A percentile compares a stretch with the other conserved stretches of the same genome.
Conservation (phyloP, 2,797 vertebrate species). For the Mormyrops attenuatus region DNA sequence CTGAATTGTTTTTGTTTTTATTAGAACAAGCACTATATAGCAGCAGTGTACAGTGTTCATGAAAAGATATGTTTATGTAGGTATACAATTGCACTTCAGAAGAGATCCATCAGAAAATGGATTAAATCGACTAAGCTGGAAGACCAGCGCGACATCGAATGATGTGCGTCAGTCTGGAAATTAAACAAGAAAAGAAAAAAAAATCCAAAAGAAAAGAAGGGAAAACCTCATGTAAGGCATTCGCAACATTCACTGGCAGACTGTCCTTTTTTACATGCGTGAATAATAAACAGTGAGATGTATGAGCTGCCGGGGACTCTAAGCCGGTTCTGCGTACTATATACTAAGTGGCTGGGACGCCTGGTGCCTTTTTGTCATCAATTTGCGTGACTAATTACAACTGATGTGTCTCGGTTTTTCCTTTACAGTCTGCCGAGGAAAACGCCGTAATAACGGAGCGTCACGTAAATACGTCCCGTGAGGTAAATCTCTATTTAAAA, state of each 20-base stretch:
- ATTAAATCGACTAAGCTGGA: slow-evolving; percentile 61
- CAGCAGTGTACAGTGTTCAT: slow-evolving; percentile 81
- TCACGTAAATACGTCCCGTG: not conserved
- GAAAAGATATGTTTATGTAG: slow-evolving; percentile 73
- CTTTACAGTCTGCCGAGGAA: not conserved
- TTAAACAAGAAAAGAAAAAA: slow-evolving; percentile 27
- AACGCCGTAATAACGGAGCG: not conserved
- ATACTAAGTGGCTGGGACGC: not conserved
- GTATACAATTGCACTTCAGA: slow-evolving; percentile 84
- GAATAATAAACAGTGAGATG: slow-evolving; percentile 58
- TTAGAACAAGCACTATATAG: slow-evolving; percentile 90
- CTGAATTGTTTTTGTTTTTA: slow-evolving; percentile 65
- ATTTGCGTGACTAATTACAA: not conserved
- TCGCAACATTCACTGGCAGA: slow-evolving; percentile 85
- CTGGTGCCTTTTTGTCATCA: not conserved
- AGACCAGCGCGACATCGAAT: slow-evolving; percentile 59
- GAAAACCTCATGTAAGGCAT: slow-evolving; percentile 73
- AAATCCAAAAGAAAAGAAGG: slow-evolving; percentile 36
- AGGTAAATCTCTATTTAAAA: not conserved
- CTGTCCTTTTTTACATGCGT: slow-evolving; percentile 78
- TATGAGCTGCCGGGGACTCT: slow-evolving; percentile 30
- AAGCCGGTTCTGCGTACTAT: not conserved
- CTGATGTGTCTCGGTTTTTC: not conserved
- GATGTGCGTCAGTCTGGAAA: slow-evolving; percentile 56
- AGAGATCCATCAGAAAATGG: slow-evolving; percentile 69